phyloP scores from a whole-genome alignment of 2,113 vertebrate genomes.

The Entelurus aequoreus region DNA sequence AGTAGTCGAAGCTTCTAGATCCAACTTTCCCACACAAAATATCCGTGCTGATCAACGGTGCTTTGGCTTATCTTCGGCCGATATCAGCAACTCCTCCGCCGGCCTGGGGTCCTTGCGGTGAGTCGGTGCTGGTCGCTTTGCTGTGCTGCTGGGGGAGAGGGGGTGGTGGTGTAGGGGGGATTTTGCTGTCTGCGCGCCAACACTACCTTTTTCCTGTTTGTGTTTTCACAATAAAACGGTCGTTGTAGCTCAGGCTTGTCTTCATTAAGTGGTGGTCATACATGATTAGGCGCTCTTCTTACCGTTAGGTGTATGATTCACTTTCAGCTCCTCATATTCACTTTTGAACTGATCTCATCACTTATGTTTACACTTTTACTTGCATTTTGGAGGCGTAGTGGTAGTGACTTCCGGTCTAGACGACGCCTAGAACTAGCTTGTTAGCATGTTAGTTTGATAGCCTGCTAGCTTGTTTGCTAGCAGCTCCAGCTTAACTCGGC shows the following conservation, averaged over 20 bases:
- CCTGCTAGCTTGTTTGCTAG: constrained; percentile 16
- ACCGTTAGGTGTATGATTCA: too few relatives aligned
- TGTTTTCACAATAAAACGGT: constrained; percentile 26
- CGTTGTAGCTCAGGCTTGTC: too few relatives aligned
- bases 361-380: not conserved
- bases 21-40: constrained; percentile 28
- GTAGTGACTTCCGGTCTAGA: not conserved
- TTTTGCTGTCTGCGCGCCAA: constrained; percentile 5
- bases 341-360: too few relatives aligned
- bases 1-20: constrained; percentile 2
- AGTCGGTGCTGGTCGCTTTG: constrained; percentile 13
- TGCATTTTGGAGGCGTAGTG: constrained; percentile 15
- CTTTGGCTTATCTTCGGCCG: constrained; percentile 3
- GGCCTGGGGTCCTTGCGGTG: constrained; percentile 39
- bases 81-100: constrained; percentile 27
- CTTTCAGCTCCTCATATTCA: too few relatives aligned
- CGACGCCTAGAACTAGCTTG: not conserved
- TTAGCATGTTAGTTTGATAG: constrained; percentile 9
- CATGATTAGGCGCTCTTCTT: too few relatives aligned
- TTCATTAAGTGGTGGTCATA: too few relatives aligned
- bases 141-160: constrained; percentile 57
- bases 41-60: constrained; percentile 26
- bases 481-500: constrained; percentile 47
- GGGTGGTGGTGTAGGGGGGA: constrained; percentile 66
- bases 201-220: not conserved